These are phyloP conservation scores for Dendrocincla tyrannina DNA, from an alignment of 2,797 vertebrate species.

Conservation along the genomic window DNA sequence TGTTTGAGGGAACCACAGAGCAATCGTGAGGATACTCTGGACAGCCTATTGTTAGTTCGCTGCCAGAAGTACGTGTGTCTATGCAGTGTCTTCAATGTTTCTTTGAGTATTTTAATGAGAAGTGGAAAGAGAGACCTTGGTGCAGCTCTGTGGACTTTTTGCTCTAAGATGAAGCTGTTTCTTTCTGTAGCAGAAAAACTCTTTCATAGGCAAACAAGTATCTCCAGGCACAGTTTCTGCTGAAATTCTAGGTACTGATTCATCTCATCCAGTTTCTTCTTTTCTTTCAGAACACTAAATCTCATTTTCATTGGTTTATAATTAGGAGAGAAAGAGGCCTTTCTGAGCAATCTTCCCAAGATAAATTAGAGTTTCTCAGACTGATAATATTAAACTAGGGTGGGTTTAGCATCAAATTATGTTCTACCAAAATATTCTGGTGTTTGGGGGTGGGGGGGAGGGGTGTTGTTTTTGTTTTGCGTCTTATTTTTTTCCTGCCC, in stretches of 20 bases:
- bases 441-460: too few relatives aligned
- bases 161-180: not conserved
- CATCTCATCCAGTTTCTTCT: not conserved
- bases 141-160: not conserved
- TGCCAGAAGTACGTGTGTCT: not conserved
- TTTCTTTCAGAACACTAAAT: not conserved
- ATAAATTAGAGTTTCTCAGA: not conserved
- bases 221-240: not conserved
- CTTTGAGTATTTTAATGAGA: not conserved
- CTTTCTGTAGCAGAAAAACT: not conserved
- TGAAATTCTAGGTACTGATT: not conserved
- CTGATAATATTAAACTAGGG: not conserved
- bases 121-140: not conserved
- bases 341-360: not conserved
- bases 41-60: not conserved
- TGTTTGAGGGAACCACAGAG: not conserved
- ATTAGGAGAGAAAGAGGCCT: not conserved
- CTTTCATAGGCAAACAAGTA: not conserved
- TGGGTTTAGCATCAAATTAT: not conserved
- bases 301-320: not conserved
- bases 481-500: accelerated
- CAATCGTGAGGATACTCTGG: not conserved
- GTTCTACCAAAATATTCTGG: not conserved
- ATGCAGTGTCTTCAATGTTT: not conserved
- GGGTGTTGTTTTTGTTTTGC: too few relatives aligned